Base-by-base conservation (phyloP, 2,113 vertebrate species). In the Hyaena hyaena region DNA sequence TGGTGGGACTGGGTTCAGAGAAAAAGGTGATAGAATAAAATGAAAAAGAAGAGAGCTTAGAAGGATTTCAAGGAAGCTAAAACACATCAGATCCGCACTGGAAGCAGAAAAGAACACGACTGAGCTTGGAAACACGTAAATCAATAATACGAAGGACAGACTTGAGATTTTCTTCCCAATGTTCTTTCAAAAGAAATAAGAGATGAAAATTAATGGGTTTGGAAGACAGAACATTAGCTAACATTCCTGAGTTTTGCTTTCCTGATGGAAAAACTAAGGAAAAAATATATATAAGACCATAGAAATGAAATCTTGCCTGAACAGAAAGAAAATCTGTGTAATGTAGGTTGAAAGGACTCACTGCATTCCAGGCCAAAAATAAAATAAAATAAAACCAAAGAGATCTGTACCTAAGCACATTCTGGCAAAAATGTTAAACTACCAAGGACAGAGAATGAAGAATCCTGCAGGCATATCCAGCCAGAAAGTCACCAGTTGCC, bases 271-370 rank as follows among this genome's bases (percentile, higher is more conserved):
- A 84, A 31, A 90, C 81, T 39, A 45, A 82, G 48, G n/a, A 74
- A 85, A 33, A 55, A 61, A 23, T 33, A 66, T 66, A 66, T 74
- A 66, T 45, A 45, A 90, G 68, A 43, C 58, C 58, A 88, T 93
- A 88, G 84, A 96, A 88, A 66, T 79, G 33, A 68, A 84, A 88
- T 55, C n/a, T 91, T 83, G 68, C n/a, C 84, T 69, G 63, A 89
- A 84, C 39, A 74, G 71, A 95, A 74, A n/a, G 31, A 91, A 85
- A 77, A 58, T 66, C 26, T 90, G 19, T 88, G 8, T 55, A 55
- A 39, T 92, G 61, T 35, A 83, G 61, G 71, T 15, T 68, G 11
- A 43, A 95, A 96, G 48, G 33, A 63, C 39, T 95, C 24, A 3
- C 45, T 93, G 35, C 24, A 76, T 73, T 82, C 79, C 61, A 85